Percentiles rank a stretch among this genome's conserved stretches.
phyloP scores from a whole-genome alignment of 2,888 invertebrate genomes.

The Geophilus truncorum region DNA sequence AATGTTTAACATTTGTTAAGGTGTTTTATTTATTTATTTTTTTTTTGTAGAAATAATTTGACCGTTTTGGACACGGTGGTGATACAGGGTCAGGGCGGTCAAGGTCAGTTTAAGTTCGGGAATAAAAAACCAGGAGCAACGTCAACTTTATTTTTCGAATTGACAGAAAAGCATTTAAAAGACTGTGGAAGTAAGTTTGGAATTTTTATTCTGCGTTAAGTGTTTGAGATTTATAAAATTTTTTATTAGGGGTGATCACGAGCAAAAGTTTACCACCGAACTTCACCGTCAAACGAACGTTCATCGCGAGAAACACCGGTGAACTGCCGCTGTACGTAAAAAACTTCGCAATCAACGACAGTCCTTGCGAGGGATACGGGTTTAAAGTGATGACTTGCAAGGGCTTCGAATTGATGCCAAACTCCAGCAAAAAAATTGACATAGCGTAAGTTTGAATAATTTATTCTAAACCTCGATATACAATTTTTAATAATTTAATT shows the following conservation, averaged over 20 bases:
- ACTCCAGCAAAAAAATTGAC: constrained; percentile 69
- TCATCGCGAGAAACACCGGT: constrained; percentile 84
- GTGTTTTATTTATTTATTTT: constrained; percentile 32
- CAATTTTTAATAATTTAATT: not conserved
- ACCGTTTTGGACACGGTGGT: constrained; percentile 82
- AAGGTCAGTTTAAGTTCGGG: constrained; percentile 80
- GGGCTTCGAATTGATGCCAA: constrained; percentile 65
- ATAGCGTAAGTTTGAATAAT: constrained; percentile 58
- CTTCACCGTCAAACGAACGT: constrained; percentile 71
- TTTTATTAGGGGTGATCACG: not conserved
- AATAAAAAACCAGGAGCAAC: constrained; percentile 74
- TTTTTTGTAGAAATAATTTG: constrained; percentile 57
- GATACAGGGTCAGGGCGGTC: constrained; percentile 75
- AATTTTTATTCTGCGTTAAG: not conserved
- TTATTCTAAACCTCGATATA: no score
- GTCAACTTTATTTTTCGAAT: constrained; percentile 74
- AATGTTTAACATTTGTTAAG: not conserved
- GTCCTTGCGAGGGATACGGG: constrained; percentile 64
- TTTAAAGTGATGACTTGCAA: constrained; percentile 71
- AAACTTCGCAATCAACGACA: constrained; percentile 61
- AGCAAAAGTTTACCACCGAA: constrained; percentile 54
- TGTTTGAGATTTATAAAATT: not conserved
- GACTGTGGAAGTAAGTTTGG: constrained; percentile 57
- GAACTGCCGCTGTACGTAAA: constrained; percentile 73
- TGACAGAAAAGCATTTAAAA: constrained; percentile 61